These are phyloP conservation scores for Nudaria mundana DNA, from an alignment of 2,888 invertebrate species.

Conservation along the genomic window DNA sequence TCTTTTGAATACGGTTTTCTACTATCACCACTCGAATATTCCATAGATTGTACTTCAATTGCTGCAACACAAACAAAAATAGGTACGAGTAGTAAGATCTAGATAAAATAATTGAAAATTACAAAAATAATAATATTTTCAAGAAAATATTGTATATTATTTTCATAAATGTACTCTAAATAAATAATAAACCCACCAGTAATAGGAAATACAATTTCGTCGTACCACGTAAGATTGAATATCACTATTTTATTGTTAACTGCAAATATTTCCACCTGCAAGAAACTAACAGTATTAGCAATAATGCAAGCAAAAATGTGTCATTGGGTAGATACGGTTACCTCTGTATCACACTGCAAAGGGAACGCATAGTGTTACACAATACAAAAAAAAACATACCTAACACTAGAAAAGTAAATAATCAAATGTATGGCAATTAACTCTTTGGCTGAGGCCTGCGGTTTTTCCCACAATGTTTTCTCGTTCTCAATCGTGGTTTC, in stretches of 20 bases:
- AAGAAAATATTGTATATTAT: neutral
- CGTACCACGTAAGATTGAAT: slow-evolving; percentile 46
- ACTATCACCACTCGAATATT: slow-evolving; percentile 17
- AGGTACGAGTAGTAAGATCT: neutral
- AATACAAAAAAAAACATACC: too few species aligned
- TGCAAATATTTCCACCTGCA: slow-evolving; percentile 38
- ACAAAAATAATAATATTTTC: neutral
- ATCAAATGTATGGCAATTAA: too few species aligned
- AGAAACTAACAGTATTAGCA: too few species aligned
- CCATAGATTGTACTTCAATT: slow-evolving; percentile 37
- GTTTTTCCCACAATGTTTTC: too few species aligned
- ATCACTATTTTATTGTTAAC: slow-evolving; percentile 27
- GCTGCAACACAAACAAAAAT: slow-evolving; percentile 24
- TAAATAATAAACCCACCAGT: slow-evolving; percentile 36
- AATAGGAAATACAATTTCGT: slow-evolving; percentile 45
- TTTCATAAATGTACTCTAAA: too few species aligned
- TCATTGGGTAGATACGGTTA: too few species aligned
- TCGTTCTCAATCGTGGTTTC: too few species aligned
- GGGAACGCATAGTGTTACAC: too few species aligned
- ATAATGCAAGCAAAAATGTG: too few species aligned
- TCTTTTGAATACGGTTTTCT: slow-evolving; percentile 31
- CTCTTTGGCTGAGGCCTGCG: too few species aligned
- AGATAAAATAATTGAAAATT: neutral
- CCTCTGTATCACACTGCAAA: too few species aligned
- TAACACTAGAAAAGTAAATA: too few species aligned